Evolutionary conservation across 2,888 invertebrate species (phyloP).

Genomic region (Acleris cristana): DNA sequence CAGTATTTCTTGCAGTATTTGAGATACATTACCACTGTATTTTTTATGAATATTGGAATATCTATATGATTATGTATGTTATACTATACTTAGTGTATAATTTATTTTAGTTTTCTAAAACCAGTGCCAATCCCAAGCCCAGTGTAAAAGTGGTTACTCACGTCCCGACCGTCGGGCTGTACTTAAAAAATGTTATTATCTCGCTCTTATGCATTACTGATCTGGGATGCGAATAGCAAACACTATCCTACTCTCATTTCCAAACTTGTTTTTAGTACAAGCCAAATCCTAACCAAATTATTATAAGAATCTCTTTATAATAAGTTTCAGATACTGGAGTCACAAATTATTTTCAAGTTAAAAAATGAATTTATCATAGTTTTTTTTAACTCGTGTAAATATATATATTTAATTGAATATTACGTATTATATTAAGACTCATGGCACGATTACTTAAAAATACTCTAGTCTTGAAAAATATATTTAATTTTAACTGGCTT

Average conservation of each 20-base stretch:
- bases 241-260: slow-evolving; percentile 28
- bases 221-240: slow-evolving; percentile 2
- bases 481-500: slow-evolving; percentile 66
- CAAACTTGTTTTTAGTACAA: slow-evolving; percentile 58
- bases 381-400: slow-evolving; percentile 54
- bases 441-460: slow-evolving; percentile 77
- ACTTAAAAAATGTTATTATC: not conserved
- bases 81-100: slow-evolving; percentile 44
- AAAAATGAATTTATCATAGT: slow-evolving; percentile 48
- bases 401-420: slow-evolving; percentile 42
- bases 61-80: slow-evolving; percentile 36
- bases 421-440: slow-evolving; percentile 55
- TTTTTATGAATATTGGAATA: slow-evolving; percentile 38
- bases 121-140: slow-evolving; percentile 64
- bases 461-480: slow-evolving; percentile 74
- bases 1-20: slow-evolving; percentile 79
- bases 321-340: slow-evolving; percentile 49
- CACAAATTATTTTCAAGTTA: slow-evolving; percentile 62
- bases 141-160: slow-evolving; percentile 43
- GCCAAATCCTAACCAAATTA: slow-evolving; percentile 70
- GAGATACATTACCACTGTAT: slow-evolving; percentile 46
- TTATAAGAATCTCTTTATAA: slow-evolving; percentile 59
- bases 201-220: slow-evolving; percentile 5
- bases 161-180: not conserved
- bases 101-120: slow-evolving; percentile 59